Conservation (phyloP, 2,888 invertebrate species). For the Stenotaenia linearis region DNA sequence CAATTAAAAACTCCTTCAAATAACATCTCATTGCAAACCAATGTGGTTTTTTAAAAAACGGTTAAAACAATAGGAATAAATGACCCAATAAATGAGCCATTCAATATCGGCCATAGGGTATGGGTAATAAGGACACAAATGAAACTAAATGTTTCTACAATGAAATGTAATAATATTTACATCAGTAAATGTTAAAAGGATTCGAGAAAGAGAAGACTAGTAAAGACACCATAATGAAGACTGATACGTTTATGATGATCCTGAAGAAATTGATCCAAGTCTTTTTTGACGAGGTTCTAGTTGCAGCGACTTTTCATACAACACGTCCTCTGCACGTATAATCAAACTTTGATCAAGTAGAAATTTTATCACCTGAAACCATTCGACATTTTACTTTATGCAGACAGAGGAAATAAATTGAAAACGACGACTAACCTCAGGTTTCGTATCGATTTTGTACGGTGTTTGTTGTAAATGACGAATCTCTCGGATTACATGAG, state of each 20-base stretch:
- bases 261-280: conserved; percentile 42
- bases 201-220: neutral
- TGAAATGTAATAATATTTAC: neutral
- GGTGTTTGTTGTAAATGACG: conserved; percentile 85
- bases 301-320: conserved; percentile 57
- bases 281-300: conserved; percentile 72
- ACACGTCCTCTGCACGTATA: neutral
- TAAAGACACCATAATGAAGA: neutral
- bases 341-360: neutral
- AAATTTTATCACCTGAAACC: neutral
- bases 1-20: neutral
- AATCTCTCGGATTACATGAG: conserved; percentile 86
- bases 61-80: neutral
- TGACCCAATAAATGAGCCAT: neutral
- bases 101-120: neutral
- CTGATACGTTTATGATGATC: neutral
- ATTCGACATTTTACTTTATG: too few relatives aligned
- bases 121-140: neutral
- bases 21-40: neutral
- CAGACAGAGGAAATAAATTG: neutral
- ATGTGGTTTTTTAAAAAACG: neutral
- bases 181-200: neutral
- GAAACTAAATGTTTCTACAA: neutral
- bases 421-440: conserved; percentile 52
- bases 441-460: conserved; percentile 80